These are phyloP conservation scores for Chiloscyllium punctatum DNA, from an alignment of 2,797 vertebrate species.

Conservation along the genomic window DNA sequence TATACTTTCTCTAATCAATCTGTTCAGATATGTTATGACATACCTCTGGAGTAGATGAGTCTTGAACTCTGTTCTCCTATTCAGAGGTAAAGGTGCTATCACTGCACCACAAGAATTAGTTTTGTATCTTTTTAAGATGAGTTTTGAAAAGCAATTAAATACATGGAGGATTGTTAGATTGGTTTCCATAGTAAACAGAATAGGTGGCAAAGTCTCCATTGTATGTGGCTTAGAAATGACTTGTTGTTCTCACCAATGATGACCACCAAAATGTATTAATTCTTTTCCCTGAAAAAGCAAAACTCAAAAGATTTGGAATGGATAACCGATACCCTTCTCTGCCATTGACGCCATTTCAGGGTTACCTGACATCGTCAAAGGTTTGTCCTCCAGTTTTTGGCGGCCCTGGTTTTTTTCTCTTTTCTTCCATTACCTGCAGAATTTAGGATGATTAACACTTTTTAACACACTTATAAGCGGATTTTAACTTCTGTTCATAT, in stretches of 20 bases:
- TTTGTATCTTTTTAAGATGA: background rate
- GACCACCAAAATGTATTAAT: background rate
- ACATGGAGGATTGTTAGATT: background rate
- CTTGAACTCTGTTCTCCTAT: no score
- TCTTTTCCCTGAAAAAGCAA: slow-evolving; percentile 49
- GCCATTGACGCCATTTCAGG: background rate
- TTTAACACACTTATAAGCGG: no score
- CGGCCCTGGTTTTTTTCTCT: background rate
- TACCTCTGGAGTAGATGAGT: no score
- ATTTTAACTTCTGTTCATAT: no score
- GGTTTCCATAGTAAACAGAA: background rate
- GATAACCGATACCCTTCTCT: background rate
- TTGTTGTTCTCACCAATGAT: background rate
- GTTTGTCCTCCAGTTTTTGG: background rate
- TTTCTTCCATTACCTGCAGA: background rate
- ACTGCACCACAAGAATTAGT: no score
- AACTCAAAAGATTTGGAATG: slow-evolving; percentile 51
- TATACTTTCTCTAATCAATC: no score
- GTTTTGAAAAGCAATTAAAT: background rate
- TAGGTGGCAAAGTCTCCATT: background rate
- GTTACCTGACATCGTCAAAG: background rate
- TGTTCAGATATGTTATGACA: no score
- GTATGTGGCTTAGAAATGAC: background rate
- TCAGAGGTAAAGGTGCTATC: no score
- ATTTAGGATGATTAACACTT: background rate